Evolutionary conservation across 2,888 invertebrate species (phyloP).

Genomic region (Thymelicus sylvestris): DNA sequence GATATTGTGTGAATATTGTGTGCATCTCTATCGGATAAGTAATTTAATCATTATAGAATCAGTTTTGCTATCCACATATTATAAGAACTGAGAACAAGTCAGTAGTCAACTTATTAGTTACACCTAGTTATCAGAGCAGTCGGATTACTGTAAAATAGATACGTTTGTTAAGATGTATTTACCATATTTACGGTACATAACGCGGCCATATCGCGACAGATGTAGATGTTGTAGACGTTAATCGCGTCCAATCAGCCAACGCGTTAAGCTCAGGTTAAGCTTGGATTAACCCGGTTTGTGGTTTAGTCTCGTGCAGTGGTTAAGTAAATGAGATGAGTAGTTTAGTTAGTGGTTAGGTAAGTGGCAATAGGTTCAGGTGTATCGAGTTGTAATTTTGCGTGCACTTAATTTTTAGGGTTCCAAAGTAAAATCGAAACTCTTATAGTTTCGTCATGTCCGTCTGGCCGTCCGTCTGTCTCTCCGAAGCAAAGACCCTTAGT

Average conservation of each 20-base stretch:
- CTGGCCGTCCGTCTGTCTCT: no score
- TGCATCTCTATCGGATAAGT: no score
- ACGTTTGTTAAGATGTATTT: conserved; percentile 3
- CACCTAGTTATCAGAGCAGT: conserved; percentile 1
- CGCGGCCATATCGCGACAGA: not conserved
- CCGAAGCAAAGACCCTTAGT: no score
- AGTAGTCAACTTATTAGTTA: not conserved
- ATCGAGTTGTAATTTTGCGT: not conserved
- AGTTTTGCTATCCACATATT: no score
- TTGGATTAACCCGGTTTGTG: conserved; percentile 17
- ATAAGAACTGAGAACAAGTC: not conserved
- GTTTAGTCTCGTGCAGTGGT: not conserved
- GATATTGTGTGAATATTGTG: no score
- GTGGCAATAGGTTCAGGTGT: not conserved
- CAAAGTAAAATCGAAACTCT: no score
- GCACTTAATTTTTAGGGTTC: no score
- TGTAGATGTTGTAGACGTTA: conserved; percentile 10
- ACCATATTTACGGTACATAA: not conserved
- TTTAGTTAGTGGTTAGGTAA: no score
- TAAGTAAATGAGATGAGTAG: not conserved
- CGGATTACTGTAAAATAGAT: conserved; percentile 10
- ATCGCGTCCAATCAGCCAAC: conserved; percentile 1
- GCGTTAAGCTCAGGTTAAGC: conserved; percentile 8
- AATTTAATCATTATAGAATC: no score
- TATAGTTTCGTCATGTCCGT: no score